These are phyloP conservation scores for Nothobranchius kuhntae DNA, from an alignment of 2,113 vertebrate species.

Conservation along the genomic window DNA sequence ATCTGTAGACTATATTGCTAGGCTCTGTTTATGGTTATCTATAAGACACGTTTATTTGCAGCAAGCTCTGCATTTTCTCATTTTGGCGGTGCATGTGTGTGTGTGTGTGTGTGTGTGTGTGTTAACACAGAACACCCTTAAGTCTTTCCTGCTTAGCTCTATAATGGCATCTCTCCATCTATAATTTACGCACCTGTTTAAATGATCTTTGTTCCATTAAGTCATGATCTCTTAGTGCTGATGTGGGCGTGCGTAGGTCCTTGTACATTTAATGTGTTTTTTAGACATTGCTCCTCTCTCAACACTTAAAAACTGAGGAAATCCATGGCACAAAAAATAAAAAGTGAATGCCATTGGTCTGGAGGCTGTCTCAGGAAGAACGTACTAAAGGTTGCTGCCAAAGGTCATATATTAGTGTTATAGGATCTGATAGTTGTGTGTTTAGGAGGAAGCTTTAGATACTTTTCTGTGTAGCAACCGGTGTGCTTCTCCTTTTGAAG, in stretches of 20 bases:
- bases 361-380: too few species aligned
- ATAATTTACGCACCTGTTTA: constrained; percentile 51
- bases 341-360: too few species aligned
- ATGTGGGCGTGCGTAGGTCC: not conserved
- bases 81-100: constrained; percentile 15
- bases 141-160: constrained; percentile 26
- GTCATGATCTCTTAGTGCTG: constrained; percentile 12
- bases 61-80: constrained; percentile 1
- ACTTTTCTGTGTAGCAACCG: too few species aligned
- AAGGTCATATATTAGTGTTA: too few species aligned
- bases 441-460: too few species aligned
- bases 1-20: not conserved
- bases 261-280: not conserved
- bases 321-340: too few species aligned
- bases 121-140: constrained; percentile 5
- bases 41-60: constrained; percentile 34
- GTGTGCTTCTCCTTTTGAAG: too few species aligned
- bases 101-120: constrained; percentile 7
- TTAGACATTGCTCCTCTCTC: not conserved
- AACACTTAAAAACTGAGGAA: too few species aligned
- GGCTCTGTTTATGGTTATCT: constrained; percentile 41
- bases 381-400: too few species aligned
- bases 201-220: constrained; percentile 30
- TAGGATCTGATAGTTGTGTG: too few species aligned
- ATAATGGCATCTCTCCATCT: constrained; percentile 34